phyloP scores from a whole-genome alignment of 2,113 vertebrate genomes.

The Cisticola juncidis region DNA sequence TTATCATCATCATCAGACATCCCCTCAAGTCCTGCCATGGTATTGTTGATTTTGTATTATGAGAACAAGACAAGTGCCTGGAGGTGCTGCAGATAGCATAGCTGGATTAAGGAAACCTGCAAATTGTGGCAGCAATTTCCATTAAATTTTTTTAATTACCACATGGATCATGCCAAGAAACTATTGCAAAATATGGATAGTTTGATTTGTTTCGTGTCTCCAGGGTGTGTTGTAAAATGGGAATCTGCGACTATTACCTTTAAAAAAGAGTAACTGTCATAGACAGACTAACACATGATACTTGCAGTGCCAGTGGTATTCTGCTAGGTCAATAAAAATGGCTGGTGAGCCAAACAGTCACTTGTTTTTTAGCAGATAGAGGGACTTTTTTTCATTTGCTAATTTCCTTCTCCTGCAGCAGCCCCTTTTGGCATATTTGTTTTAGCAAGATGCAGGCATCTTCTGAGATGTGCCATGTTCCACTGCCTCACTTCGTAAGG shows the following conservation, averaged over 20 bases:
- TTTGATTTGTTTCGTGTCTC: conserved; percentile 13
- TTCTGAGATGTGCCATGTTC: background rate
- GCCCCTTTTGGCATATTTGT: background rate
- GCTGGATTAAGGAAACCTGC: conserved; percentile 9
- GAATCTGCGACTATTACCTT: background rate
- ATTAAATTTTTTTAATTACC: conserved; percentile 34
- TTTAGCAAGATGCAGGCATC: background rate
- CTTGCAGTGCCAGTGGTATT: background rate
- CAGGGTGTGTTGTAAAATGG: background rate
- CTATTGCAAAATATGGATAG: conserved; percentile 30
- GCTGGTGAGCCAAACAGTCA: background rate
- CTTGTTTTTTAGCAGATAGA: background rate
- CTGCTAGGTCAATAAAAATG: background rate
- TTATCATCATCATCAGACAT: conserved; percentile 32
- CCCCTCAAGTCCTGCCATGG: background rate
- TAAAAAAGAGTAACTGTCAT: background rate
- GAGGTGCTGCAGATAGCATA: conserved; percentile 11
- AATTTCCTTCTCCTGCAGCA: background rate
- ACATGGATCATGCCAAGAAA: background rate
- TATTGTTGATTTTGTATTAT: conserved; percentile 36
- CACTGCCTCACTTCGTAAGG: background rate
- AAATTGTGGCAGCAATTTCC: conserved; percentile 35
- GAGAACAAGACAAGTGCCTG: conserved; percentile 30
- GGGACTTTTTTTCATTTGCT: background rate
- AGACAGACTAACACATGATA: background rate